Evolutionary conservation across 2,888 invertebrate genomes (phyloP).

Genomic region (Ecliptopera silaceata): DNA sequence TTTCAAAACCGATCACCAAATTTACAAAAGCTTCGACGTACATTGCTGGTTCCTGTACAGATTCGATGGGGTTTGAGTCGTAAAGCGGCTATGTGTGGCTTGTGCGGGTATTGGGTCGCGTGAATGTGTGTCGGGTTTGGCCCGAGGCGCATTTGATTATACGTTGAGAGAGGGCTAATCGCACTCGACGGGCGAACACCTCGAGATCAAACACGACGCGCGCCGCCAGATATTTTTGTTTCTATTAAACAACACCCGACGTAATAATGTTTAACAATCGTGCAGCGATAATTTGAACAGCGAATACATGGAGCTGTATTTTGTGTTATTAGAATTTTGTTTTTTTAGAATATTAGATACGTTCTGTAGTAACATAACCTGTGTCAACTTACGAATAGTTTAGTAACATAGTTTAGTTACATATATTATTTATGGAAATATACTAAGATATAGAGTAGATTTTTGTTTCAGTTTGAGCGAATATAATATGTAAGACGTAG

Average conservation of each 20-base stretch:
- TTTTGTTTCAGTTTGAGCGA: too few relatives aligned
- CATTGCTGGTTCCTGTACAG: conserved; percentile 35
- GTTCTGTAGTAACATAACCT: too few relatives aligned
- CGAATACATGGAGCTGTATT: conserved; percentile 48
- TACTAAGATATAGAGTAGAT: too few relatives aligned
- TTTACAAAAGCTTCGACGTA: conserved; percentile 17
- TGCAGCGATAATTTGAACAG: conserved; percentile 81
- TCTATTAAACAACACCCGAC: conserved; percentile 84
- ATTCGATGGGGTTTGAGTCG: background rate
- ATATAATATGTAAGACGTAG: too few relatives aligned
- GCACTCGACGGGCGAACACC: conserved; percentile 83
- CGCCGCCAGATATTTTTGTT: conserved; percentile 84
- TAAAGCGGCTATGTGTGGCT: conserved; percentile 46
- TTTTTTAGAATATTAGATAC: too few relatives aligned
- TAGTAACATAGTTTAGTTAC: too few relatives aligned
- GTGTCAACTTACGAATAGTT: too few relatives aligned
- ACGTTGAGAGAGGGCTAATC: conserved; percentile 83
- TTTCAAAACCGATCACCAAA: conserved; percentile 47
- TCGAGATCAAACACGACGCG: conserved; percentile 84
- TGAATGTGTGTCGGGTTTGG: conserved; percentile 52
- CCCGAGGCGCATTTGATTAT: conserved; percentile 82
- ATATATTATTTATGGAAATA: too few relatives aligned
- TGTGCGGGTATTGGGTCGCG: conserved; percentile 28
- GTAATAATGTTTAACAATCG: conserved; percentile 84
- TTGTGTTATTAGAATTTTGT: background rate